Evolutionary conservation across 2,888 invertebrate species (phyloP).

Genomic region (Drosophila pseudotalamancana): DNA sequence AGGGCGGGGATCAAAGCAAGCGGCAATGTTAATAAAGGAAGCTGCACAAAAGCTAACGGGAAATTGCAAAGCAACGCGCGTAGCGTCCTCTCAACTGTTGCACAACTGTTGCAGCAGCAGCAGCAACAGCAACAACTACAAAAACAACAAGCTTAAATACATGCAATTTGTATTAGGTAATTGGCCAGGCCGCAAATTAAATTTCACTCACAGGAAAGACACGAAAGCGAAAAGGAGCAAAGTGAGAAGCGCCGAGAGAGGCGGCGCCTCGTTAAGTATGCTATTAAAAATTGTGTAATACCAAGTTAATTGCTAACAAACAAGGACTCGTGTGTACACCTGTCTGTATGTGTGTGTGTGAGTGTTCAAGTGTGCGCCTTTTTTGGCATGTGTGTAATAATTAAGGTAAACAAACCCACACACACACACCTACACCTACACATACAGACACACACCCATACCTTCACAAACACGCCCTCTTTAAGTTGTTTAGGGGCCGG

Average conservation of each 20-base stretch:
- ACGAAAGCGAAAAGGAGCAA: not conserved
- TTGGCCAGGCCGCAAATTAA: slow-evolving; percentile 32
- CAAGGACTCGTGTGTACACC: slow-evolving; percentile 52
- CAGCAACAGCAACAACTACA: not conserved
- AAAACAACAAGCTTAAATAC: slow-evolving; percentile 17
- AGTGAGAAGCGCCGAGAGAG: not conserved
- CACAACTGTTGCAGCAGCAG: slow-evolving; percentile 30
- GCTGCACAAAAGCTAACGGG: slow-evolving; percentile 30
- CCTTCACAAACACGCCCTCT: slow-evolving; percentile 10
- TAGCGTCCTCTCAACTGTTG: slow-evolving; percentile 45
- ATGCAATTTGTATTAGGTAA: slow-evolving; percentile 45
- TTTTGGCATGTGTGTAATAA: slow-evolving; percentile 54
- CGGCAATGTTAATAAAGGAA: slow-evolving; percentile 40
- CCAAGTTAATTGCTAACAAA: slow-evolving; percentile 74
- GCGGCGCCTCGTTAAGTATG: slow-evolving; percentile 53
- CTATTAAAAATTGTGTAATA: slow-evolving; percentile 70
- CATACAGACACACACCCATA: not conserved
- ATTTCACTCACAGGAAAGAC: slow-evolving; percentile 9
- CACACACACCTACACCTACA: slow-evolving; percentile 9
- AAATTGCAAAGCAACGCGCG: slow-evolving; percentile 38
- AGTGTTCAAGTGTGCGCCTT: slow-evolving; percentile 13
- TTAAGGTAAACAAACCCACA: slow-evolving; percentile 58
- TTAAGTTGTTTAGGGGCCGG: slow-evolving; percentile 6
- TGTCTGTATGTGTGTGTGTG: not conserved
- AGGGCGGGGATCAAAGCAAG: slow-evolving; percentile 26